A percentile compares a stretch with the other conserved stretches of the same genome.
Evolutionary conservation across 2,888 invertebrate species (phyloP).

Genomic region (Lagria hirta): DNA sequence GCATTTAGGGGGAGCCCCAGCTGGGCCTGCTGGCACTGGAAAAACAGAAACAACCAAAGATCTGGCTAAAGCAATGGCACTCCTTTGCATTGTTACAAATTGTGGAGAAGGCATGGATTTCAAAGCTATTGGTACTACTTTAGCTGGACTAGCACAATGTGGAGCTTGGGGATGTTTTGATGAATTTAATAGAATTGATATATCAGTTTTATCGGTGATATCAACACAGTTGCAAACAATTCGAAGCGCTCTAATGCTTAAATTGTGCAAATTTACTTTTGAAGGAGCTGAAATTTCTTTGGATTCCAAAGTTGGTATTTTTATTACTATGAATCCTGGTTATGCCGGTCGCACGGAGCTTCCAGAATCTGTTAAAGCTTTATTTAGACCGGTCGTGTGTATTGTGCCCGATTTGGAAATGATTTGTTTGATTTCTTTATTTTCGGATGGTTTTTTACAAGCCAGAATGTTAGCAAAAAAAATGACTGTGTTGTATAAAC

Average conservation of each 20-base stretch:
- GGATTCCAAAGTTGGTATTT: conserved; percentile 86
- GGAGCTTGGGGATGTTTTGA: conserved; percentile 97
- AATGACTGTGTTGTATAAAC: conserved; percentile 87
- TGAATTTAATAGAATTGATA: conserved; percentile 91
- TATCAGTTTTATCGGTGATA: conserved; percentile 90
- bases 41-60: conserved; percentile 94
- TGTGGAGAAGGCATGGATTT: conserved; percentile 95
- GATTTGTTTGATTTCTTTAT: conserved; percentile 89
- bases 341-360: conserved; percentile 90
- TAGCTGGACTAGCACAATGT: conserved; percentile 78
- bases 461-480: conserved; percentile 91
- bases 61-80: conserved; percentile 84
- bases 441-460: conserved; percentile 88
- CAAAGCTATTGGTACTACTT: conserved; percentile 75
- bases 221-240: conserved; percentile 91
- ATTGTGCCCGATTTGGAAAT: conserved; percentile 89
- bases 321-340: conserved; percentile 95
- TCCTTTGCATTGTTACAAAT: conserved; percentile 83
- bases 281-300: conserved; percentile 71
- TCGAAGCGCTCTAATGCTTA: conserved; percentile 76
- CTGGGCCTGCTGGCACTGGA: conserved; percentile 81
- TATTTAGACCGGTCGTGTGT: conserved; percentile 90
- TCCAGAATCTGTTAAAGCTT: conserved; percentile 88
- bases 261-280: conserved; percentile 69
- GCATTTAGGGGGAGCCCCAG: conserved; percentile 90